A percentile compares a stretch with the other conserved stretches of the same genome.
These are phyloP conservation scores for Halictus rubicundus DNA, from an alignment of 1,140 invertebrate species.

Conservation along the genomic window DNA sequence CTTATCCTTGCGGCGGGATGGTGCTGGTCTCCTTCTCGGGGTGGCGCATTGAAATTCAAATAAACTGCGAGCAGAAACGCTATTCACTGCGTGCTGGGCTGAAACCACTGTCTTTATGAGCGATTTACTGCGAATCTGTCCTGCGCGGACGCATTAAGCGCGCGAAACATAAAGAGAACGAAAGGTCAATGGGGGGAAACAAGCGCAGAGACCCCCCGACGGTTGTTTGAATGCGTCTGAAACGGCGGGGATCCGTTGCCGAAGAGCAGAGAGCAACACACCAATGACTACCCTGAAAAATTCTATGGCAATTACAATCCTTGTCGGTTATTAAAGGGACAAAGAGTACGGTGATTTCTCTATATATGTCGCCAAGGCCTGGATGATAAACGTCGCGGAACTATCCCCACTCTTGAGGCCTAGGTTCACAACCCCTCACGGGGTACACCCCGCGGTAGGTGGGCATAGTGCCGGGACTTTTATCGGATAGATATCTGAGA, in stretches of 20 bases:
- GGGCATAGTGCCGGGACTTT: no score
- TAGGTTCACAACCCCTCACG: no score
- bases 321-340: constrained; percentile 32
- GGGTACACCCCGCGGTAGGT: no score
- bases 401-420: no score
- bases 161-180: constrained; percentile 12
- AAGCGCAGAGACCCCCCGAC: neutral
- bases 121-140: constrained; percentile 51
- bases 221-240: constrained; percentile 34
- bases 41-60: constrained; percentile 48
- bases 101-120: constrained; percentile 44
- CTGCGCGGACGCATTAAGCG: constrained; percentile 12
- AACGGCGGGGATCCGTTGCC: constrained; percentile 22
- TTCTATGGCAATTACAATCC: constrained; percentile 48
- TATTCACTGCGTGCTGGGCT: neutral
- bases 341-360: no score
- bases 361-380: no score
- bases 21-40: neutral
- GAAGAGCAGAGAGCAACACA: constrained; percentile 8
- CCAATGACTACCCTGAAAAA: constrained; percentile 6
- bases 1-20: neutral
- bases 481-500: no score
- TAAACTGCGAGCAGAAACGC: constrained; percentile 39
- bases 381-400: no score
- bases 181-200: constrained; percentile 25